Conservation (phyloP, 2,888 invertebrate genomes). For the Eubasilissa splendida region DNA sequence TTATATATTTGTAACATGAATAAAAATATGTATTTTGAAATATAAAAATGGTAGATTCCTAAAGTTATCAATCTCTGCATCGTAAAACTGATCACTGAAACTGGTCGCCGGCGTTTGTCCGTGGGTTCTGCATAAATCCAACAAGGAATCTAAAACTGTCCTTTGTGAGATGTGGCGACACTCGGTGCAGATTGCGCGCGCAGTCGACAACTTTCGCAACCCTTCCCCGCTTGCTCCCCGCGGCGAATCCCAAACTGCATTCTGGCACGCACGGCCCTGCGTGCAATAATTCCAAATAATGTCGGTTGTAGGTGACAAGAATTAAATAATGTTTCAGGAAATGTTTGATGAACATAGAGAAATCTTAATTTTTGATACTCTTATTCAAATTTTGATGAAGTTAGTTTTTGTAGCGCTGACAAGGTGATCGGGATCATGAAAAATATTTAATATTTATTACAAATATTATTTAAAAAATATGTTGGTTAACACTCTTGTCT, state of each 20-base stretch:
- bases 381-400: not conserved
- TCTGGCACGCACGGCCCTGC: slow-evolving; percentile 22
- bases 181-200: slow-evolving; percentile 4
- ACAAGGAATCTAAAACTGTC: slow-evolving; percentile 38
- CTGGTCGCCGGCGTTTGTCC: slow-evolving; percentile 18
- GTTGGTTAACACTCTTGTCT: too few relatives aligned
- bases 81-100: not conserved
- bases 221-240: not conserved
- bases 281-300: not conserved
- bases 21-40: too few relatives aligned
- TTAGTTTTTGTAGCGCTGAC: too few relatives aligned
- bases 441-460: too few relatives aligned
- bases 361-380: not conserved
- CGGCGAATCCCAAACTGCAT: slow-evolving; percentile 20
- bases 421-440: too few relatives aligned
- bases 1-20: too few relatives aligned
- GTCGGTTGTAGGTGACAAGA: not conserved
- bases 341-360: not conserved
- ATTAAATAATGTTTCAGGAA: too few relatives aligned
- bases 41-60: too few relatives aligned
- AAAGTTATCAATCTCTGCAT: too few relatives aligned
- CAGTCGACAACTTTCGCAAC: not conserved
- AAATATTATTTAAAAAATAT: too few relatives aligned
- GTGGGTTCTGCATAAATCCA: slow-evolving; percentile 46
- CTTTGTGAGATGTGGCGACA: slow-evolving; percentile 15